Base-by-base conservation (phyloP, 2,888 invertebrate species). In the Microdon myrmicae region DNA sequence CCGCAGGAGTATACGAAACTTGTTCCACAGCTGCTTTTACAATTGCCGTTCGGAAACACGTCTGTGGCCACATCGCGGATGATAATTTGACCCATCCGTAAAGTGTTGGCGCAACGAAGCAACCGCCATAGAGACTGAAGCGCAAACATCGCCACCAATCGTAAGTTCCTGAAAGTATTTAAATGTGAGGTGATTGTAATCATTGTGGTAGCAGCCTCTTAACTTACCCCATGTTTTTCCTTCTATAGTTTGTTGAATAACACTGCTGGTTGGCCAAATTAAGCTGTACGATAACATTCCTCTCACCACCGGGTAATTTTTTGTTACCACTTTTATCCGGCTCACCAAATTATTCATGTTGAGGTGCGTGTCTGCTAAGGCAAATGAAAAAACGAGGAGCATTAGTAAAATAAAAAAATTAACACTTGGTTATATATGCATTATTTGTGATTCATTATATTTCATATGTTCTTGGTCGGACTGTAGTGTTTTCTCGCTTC, bases 31-130 rank as follows among this genome's bases (percentile, higher is more conserved):
- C 79, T 32, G 90, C 90, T 84, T 93, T 93, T 26, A 86, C 85
- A 7, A 92, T 73, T 8, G 89, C 90, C 61, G 86, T 86, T 74
- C 83, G 84, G 26, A 92, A 73, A 53, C 86, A 84, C 60, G 83
- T 85, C 37, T 86, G 85, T 13, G 92, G 92, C 88, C 90, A 91
- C 77, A 92, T 82, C 41, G 83, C 82, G 69, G 85, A 86, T n/a
- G 90, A 88, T 39, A 90, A 77, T 74, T 86, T 87, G 34, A 94
- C 81, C 92, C 92, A 92, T 48, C 85, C 84, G 72, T 90, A 92
- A 0, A 92, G 79, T 3, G 90, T 90, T 8, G 92, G 92, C 1
- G 92, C 92, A 12, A 90, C 90, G 77, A 89, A 90, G 35, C 89
- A 84, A 5, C 89, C 86, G n/a, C 92, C 92, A 77, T 89, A 92